Conservation (phyloP, 2,888 invertebrate species). For the Ametastegia equiseti region DNA sequence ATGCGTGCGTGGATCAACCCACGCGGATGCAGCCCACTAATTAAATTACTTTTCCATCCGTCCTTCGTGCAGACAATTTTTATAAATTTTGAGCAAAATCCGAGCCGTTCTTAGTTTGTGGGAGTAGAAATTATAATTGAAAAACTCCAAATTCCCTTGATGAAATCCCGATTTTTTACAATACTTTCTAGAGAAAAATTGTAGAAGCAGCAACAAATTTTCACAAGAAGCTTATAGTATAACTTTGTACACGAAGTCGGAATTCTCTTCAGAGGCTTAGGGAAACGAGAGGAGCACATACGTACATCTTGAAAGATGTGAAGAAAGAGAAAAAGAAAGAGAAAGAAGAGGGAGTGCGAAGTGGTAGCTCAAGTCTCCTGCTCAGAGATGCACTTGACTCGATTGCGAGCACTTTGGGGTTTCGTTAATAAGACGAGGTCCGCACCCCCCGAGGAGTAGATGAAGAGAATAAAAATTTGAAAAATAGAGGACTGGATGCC, state of each 20-base stretch:
- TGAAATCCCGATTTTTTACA: too few relatives aligned
- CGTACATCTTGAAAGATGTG: neutral
- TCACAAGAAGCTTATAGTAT: too few relatives aligned
- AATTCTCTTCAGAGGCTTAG: neutral
- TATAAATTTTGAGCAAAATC: too few relatives aligned
- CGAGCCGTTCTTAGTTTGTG: too few relatives aligned
- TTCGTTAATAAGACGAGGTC: neutral
- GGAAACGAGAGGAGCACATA: neutral
- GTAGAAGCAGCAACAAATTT: too few relatives aligned
- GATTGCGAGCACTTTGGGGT: neutral
- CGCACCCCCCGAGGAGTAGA: too few relatives aligned
- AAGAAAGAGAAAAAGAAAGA: neutral
- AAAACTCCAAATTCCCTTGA: too few relatives aligned
- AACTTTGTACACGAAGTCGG: neutral
- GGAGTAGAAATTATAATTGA: too few relatives aligned
- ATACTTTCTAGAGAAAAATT: too few relatives aligned
- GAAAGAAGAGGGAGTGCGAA: constrained; percentile 7
- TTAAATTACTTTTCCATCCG: constrained; percentile 5
- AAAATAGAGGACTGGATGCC: neutral
- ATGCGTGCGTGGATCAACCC: too few relatives aligned
- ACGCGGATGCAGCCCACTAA: constrained; percentile 1
- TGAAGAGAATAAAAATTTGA: neutral
- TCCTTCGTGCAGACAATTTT: too few relatives aligned
- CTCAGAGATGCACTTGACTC: constrained; percentile 23
- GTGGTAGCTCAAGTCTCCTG: constrained; percentile 13